Evolutionary conservation across 2,797 vertebrate genomes (phyloP).

Genomic region (Mallotus villosus): DNA sequence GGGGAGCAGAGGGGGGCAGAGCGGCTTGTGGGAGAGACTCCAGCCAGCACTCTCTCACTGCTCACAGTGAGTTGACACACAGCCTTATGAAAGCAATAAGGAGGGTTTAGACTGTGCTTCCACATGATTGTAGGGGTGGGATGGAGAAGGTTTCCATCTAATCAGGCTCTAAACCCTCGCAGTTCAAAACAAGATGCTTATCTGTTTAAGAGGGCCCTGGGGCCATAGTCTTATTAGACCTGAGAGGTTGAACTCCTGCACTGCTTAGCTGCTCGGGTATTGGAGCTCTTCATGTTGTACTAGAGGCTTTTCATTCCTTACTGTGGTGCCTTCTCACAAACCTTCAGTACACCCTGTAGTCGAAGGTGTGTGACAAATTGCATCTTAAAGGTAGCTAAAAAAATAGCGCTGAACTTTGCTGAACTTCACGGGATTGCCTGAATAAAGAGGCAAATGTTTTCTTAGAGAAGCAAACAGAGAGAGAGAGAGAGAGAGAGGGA

Average conservation of each 20-base stretch:
- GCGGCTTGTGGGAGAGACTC: background rate
- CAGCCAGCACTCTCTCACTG: background rate
- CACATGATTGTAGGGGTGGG: background rate
- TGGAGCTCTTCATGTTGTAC: slow-evolving; percentile 18
- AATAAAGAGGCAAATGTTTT: slow-evolving; percentile 38
- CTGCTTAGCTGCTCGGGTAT: slow-evolving; percentile 11
- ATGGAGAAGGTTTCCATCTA: background rate
- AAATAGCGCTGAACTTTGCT: slow-evolving; percentile 49
- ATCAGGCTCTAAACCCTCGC: slow-evolving; percentile 12
- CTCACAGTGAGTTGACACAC: background rate
- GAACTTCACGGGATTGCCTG: slow-evolving; percentile 45
- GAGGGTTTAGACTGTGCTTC: background rate
- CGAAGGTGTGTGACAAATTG: slow-evolving; percentile 56
- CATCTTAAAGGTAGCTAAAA: slow-evolving; percentile 40
- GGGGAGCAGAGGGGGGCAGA: background rate
- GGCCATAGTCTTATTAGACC: slow-evolving; percentile 7
- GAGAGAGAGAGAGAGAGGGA: background rate
- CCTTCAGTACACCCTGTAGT: slow-evolving; percentile 16
- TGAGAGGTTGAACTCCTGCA: slow-evolving; percentile 6
- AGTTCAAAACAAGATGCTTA: slow-evolving; percentile 3
- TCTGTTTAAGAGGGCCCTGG: slow-evolving; percentile 11
- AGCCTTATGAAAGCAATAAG: slow-evolving; percentile 5
- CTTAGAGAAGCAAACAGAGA: slow-evolving; percentile 49
- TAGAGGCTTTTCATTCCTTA: slow-evolving; percentile 6
- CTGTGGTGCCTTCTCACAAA: background rate